A percentile compares a stretch with the other conserved stretches of the same genome.
These are phyloP conservation scores for Cantharis flavilabris DNA, from an alignment of 2,888 invertebrate genomes.

Conservation along the genomic window DNA sequence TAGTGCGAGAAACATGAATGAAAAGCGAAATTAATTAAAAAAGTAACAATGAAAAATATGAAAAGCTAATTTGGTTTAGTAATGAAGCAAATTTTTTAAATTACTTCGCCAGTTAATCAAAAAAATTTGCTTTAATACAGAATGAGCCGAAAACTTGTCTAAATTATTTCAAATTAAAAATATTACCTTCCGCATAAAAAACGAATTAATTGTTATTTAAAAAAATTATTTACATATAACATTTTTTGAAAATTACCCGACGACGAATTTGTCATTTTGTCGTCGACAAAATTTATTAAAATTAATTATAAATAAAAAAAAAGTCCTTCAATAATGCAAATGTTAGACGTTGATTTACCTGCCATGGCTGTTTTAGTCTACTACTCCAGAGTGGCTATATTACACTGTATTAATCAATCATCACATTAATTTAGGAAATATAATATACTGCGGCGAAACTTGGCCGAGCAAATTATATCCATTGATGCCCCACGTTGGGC, in stretches of 20 bases:
- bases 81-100: background rate
- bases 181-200: background rate
- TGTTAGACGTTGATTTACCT: too few species aligned
- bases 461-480: too few species aligned
- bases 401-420: too few species aligned
- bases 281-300: too few species aligned
- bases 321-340: too few species aligned
- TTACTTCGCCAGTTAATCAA: background rate
- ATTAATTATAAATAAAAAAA: too few species aligned
- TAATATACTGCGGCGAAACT: too few species aligned
- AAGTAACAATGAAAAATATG: background rate
- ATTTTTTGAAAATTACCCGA: background rate
- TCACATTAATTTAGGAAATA: too few species aligned
- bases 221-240: background rate
- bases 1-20: background rate
- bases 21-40: background rate
- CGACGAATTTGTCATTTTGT: too few species aligned
- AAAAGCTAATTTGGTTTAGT: background rate
- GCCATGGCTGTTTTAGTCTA: too few species aligned
- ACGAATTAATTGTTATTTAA: background rate
- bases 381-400: too few species aligned
- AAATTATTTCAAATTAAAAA: background rate
- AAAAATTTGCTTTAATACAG: background rate
- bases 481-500: too few species aligned
- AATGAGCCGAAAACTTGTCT: background rate